Evolutionary conservation across 2,888 invertebrate genomes (phyloP).

Genomic region (Amiota mariae): DNA sequence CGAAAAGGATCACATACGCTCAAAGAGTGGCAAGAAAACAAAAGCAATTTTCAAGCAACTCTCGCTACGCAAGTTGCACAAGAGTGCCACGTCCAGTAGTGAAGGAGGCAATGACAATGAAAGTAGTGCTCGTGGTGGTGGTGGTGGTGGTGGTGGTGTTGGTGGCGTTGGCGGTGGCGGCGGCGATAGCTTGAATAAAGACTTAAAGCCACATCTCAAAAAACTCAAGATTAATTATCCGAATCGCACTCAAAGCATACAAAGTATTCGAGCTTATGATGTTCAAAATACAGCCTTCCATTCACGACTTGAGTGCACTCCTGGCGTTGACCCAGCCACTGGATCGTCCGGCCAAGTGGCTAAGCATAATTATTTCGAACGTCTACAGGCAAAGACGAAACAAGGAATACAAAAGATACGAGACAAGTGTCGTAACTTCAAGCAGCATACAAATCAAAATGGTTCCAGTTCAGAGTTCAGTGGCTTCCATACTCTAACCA

Average conservation of each 20-base stretch:
- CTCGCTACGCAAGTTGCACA: constrained; percentile 61
- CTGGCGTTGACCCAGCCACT: constrained; percentile 24
- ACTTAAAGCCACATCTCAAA: constrained; percentile 59
- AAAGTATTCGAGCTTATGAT: constrained; percentile 59
- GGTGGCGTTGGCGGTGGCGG: no score
- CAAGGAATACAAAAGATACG: constrained; percentile 71
- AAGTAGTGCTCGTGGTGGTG: no score
- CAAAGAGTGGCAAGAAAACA: constrained; percentile 34
- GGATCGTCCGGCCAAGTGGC: constrained; percentile 9
- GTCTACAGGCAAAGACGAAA: constrained; percentile 70
- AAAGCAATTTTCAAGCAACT: constrained; percentile 65
- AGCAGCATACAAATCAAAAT: constrained; percentile 46
- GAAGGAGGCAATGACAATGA: constrained; percentile 27
- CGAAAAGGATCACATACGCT: neutral
- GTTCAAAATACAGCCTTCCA: constrained; percentile 53
- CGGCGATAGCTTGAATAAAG: neutral
- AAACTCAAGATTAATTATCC: constrained; percentile 72
- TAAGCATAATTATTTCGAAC: constrained; percentile 69
- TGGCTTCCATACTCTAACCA: constrained; percentile 66
- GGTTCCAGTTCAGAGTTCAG: constrained; percentile 51
- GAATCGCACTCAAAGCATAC: constrained; percentile 69
- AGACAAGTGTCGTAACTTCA: constrained; percentile 71
- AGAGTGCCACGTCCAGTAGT: constrained; percentile 43
- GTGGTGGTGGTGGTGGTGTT: no score
- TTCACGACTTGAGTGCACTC: constrained; percentile 40